These are phyloP conservation scores for Trachelipus rathkii DNA, from an alignment of 1,140 invertebrate species.

Conservation along the genomic window DNA sequence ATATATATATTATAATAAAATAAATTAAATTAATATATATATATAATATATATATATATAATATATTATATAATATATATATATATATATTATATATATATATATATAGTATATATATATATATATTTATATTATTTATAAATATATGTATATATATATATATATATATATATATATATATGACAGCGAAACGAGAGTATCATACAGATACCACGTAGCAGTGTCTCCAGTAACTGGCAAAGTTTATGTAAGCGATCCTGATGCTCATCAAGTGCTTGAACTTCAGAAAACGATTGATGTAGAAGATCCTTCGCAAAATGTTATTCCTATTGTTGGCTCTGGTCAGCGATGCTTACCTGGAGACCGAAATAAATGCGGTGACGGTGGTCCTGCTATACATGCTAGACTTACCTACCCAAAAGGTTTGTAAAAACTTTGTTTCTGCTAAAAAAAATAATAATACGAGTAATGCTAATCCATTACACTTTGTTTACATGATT, in stretches of 20 bases:
- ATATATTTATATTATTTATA: too few relatives aligned
- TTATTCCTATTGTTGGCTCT: constrained; percentile 84
- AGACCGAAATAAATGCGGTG: constrained; percentile 90
- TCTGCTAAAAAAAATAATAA: too few relatives aligned
- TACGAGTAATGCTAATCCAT: not conserved
- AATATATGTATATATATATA: too few relatives aligned
- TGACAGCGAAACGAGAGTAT: constrained; percentile 77
- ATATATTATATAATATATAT: too few relatives aligned
- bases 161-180: not conserved
- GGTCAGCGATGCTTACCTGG: constrained; percentile 89
- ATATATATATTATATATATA: too few relatives aligned
- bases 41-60: too few relatives aligned
- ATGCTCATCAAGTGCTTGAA: constrained; percentile 87
- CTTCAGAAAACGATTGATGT: constrained; percentile 61
- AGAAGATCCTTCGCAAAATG: constrained; percentile 75
- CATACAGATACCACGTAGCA: constrained; percentile 93
- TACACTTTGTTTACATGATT: too few relatives aligned
- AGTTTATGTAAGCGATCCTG: constrained; percentile 89
- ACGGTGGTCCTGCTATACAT: constrained; percentile 81
- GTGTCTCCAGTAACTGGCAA: constrained; percentile 87
- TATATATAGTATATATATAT: too few relatives aligned
- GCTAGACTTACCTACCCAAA: constrained; percentile 94
- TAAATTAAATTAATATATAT: too few relatives aligned
- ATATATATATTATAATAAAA: too few relatives aligned
- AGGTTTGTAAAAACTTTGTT: constrained; percentile 52